Percentiles rank a stretch among this genome's conserved stretches.
Evolutionary conservation across 2,113 vertebrate species (phyloP).

Genomic region (Caranx melampygus): DNA sequence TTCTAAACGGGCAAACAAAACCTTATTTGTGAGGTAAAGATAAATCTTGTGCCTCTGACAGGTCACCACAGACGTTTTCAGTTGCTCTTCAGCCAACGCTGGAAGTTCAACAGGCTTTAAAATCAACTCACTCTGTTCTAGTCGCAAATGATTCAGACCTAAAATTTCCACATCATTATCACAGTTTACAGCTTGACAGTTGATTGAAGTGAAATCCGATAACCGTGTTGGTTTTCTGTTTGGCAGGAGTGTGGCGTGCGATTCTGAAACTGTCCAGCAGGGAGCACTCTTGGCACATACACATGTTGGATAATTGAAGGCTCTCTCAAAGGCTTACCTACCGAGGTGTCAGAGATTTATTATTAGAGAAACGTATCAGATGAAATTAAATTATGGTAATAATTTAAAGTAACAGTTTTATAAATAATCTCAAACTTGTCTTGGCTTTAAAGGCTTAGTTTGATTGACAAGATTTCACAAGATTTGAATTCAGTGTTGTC

Average conservation of each 20-base stretch:
- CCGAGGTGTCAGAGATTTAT: constrained; percentile 25
- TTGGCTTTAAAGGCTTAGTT: constrained; percentile 24
- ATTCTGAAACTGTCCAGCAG: constrained; percentile 67
- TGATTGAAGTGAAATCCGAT: constrained; percentile 56
- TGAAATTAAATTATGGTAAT: constrained; percentile 48
- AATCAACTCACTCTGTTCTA: neutral
- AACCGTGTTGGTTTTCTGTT: constrained; percentile 23
- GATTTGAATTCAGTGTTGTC: neutral
- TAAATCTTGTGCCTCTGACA: neutral
- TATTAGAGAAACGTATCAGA: constrained; percentile 24
- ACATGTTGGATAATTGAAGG: constrained; percentile 13
- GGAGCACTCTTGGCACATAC: constrained; percentile 79
- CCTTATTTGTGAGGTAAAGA: neutral
- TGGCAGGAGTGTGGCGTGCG: constrained; percentile 2
- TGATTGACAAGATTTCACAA: neutral
- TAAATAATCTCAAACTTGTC: constrained; percentile 37
- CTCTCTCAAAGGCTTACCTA: neutral
- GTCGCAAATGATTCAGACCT: constrained; percentile 5
- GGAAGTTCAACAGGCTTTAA: constrained; percentile 23
- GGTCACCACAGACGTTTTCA: neutral
- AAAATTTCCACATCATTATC: constrained; percentile 34
- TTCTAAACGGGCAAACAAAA: neutral
- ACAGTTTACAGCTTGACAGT: constrained; percentile 39
- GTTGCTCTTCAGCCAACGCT: neutral
- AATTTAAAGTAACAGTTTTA: constrained; percentile 29